Conservation (phyloP, 2,888 invertebrate genomes). For the Cosmia trapezina region DNA sequence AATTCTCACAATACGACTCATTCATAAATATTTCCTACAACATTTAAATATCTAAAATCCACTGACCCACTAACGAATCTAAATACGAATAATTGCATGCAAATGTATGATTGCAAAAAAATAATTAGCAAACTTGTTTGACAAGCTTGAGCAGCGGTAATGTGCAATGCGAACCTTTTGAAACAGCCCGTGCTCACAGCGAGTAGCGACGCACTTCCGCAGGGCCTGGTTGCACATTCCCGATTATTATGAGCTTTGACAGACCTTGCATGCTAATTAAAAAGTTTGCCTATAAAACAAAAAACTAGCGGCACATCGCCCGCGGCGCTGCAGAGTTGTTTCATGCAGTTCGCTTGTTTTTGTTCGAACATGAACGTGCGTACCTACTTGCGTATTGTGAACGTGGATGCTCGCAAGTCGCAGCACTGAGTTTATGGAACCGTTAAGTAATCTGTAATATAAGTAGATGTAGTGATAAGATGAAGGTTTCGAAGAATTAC, state of each 20-base stretch:
- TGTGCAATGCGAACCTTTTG: constrained; percentile 55
- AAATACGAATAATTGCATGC: constrained; percentile 44
- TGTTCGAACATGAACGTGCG: constrained; percentile 40
- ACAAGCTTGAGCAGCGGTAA: constrained; percentile 52
- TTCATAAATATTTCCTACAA: constrained; percentile 44
- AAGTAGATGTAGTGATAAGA: constrained; percentile 24
- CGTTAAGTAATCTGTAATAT: constrained; percentile 36
- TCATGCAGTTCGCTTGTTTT: constrained; percentile 47
- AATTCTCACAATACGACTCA: constrained; percentile 35
- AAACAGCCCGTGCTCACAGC: constrained; percentile 36
- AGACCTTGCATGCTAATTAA: constrained; percentile 79
- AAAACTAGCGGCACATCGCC: constrained; percentile 52
- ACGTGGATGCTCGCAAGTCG: not conserved
- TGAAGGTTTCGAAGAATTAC: constrained; percentile 40
- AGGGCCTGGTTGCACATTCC: constrained; percentile 59
- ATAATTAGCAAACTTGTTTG: constrained; percentile 60
- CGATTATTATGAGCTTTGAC: constrained; percentile 79
- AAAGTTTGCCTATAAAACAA: constrained; percentile 66
- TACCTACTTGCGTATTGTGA: constrained; percentile 10
- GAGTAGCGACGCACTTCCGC: constrained; percentile 58
- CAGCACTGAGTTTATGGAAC: constrained; percentile 22
- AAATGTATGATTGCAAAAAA: constrained; percentile 61
- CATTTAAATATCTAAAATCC: constrained; percentile 44
- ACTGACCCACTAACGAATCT: constrained; percentile 54
- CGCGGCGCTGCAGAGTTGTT: constrained; percentile 45